A percentile compares a stretch with the other conserved stretches of the same genome.
These are phyloP conservation scores for Chironomus tepperi DNA, from an alignment of 1,140 invertebrate species.

Conservation along the genomic window DNA sequence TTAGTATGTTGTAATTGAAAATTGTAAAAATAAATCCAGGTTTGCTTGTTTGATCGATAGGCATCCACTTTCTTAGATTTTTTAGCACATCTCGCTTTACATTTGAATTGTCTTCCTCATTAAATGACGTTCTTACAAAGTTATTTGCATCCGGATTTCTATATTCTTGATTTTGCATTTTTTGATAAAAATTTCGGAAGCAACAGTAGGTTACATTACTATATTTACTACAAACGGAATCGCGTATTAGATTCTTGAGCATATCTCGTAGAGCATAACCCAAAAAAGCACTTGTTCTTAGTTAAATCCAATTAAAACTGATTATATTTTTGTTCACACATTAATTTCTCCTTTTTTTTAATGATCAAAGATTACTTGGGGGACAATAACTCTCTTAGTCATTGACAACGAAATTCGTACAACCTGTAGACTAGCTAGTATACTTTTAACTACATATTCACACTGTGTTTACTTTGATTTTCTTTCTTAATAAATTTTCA, in stretches of 20 bases:
- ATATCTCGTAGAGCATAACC: not conserved
- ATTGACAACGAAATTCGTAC: too few species aligned
- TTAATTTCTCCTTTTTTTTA: too few species aligned
- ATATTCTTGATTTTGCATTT: not conserved
- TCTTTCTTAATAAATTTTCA: too few species aligned
- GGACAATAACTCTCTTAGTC: too few species aligned
- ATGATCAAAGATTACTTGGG: too few species aligned
- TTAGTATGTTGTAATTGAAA: conserved; percentile 70
- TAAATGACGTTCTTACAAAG: not conserved
- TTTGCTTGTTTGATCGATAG: not conserved
- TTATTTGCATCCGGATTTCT: not conserved
- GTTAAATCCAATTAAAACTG: too few species aligned
- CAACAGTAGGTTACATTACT: conserved; percentile 6
- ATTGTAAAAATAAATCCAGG: not conserved
- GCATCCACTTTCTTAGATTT: not conserved
- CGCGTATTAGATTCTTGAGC: not conserved
- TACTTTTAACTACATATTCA: too few species aligned
- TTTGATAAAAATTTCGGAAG: not conserved
- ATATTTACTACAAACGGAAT: not conserved
- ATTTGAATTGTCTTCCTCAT: not conserved
- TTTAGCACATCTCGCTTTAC: not conserved
- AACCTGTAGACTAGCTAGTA: too few species aligned
- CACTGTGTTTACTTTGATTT: too few species aligned
- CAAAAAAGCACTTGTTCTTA: too few species aligned
- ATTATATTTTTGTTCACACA: too few species aligned